Conservation (phyloP, 2,113 vertebrate species). For the Colistium nudipinnis region DNA sequence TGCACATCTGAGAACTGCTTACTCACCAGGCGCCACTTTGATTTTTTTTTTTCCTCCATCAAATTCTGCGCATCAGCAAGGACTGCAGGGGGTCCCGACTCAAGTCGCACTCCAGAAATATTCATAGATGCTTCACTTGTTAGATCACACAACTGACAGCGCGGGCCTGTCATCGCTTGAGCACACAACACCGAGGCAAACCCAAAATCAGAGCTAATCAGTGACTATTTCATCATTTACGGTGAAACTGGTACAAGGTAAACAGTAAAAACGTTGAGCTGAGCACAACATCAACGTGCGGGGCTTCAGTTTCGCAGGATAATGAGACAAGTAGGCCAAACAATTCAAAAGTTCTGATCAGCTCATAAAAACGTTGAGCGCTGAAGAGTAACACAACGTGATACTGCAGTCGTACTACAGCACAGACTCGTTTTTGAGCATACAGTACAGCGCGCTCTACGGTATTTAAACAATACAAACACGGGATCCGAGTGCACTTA, state of each 20-base stretch:
- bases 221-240: conserved; percentile 61
- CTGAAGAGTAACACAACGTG: no score
- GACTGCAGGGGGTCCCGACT: neutral
- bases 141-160: conserved; percentile 25
- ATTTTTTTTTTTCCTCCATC: neutral
- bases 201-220: conserved; percentile 37
- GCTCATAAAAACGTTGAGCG: neutral
- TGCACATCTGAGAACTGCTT: conserved; percentile 10
- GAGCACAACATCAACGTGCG: conserved; percentile 24
- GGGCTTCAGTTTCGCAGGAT: conserved; percentile 18
- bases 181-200: conserved; percentile 29
- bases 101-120: conserved; percentile 22
- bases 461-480: no score
- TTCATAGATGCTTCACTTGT: conserved; percentile 21
- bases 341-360: conserved; percentile 8
- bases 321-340: conserved; percentile 9
- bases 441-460: no score
- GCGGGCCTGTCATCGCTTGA: conserved; percentile 24
- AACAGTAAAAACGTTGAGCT: conserved; percentile 38
- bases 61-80: conserved; percentile 42
- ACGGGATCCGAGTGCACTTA: no score
- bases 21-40: conserved; percentile 37
- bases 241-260: conserved; percentile 26
- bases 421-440: no score
- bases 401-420: no score